Evolutionary conservation across 2,888 invertebrate species (phyloP), one percentile per base, ranked within the genome.

Genomic region (Entomobrya proxima): DNA sequence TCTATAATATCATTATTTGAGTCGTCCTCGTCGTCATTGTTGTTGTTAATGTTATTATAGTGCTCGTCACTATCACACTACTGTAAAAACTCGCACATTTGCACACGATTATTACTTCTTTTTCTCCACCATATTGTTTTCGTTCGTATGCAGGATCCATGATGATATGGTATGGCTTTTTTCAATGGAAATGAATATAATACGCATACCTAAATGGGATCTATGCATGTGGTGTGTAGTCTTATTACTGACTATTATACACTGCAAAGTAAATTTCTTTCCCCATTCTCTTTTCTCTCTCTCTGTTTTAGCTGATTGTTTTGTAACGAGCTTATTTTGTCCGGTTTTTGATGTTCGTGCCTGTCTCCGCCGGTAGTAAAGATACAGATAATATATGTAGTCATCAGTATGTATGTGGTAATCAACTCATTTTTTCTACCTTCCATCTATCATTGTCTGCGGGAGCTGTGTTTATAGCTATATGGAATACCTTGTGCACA

Each of bases 1-100:
- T 74, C 32, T 50, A 18, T 78, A 85, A 79, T 85, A 74, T 85
- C 79, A 85, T 84, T 72, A 84, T 83, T 79, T 47, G 44, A 44
- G 58, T 75, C 64, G 67, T 79, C 78, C 24, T 47, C 61, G 58
- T 75, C 64, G 67, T 79, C 78, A 30, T 47, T 67, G 37, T 58
- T 81, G 81, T 80, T 80, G 79, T 44, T 61, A 35, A 55, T 81
- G 69, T 69, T 58, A 81, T 81, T 81, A 80, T 44, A 74, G 81
- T 74, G 72, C 61, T 80, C 69, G 69, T 78, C 78, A 50, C 78
- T 27, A 72, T 72, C 72, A 47, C 74, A 64, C 64, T 72, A 47
- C 44, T 72, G 72, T 72, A 72, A 72, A 72, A 27, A 5, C 61
- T 61, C 15, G 3, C 9, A 74, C 74, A 50, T 50, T 50, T 50